Base-by-base conservation (phyloP, 2,113 vertebrate genomes). In the Semicossyphus pulcher region DNA sequence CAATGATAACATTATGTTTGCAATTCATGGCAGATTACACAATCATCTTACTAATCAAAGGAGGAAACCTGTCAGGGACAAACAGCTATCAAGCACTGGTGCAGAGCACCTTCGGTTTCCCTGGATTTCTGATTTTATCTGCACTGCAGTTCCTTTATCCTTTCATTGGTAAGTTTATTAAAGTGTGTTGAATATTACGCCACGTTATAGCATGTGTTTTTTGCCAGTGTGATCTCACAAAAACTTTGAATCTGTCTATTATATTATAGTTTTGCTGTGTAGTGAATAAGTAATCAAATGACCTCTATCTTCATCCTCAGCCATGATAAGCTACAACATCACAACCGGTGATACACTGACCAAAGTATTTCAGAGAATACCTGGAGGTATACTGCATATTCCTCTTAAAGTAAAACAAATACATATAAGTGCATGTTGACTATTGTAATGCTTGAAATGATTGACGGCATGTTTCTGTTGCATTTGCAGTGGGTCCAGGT, bases 271-370 rank as follows among this genome's bases (percentile, higher is more conserved):
- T 23, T 29, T 29, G 14, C 1, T 23, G 2, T 47, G 54, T 45
- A 2, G 29, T 44, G 8, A 36, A 10, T 36, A 5, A 47, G 16
- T 25, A 54, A 47, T 9, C 57, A 5, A 71, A 48, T 36, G n/a
- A 53, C 34, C 5, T 84, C 31, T 57, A 37, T 72, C 71, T 90
- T 85, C 76, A 32, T 85, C 90, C 78, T 79, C 83, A 99, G 98
- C 97, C 57, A 98, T 99, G 97, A 95, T 98, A 81, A 99, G 97
- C 93, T 99, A 99, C 91, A 99, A 98, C 92, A 98, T 98, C 86
- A 95, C 97, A 89, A 94, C 94, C 67, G 97, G 95, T 79, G 97
- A 99, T 76, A 98, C 95, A 42, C 72, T 98, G 86, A 95, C 95
- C 79, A 99, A 99, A 95, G 96, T 98, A 70, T 96, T 99, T 88